Conservation (phyloP, 2,113 vertebrate genomes). For the Oxyura jamaicensis region DNA sequence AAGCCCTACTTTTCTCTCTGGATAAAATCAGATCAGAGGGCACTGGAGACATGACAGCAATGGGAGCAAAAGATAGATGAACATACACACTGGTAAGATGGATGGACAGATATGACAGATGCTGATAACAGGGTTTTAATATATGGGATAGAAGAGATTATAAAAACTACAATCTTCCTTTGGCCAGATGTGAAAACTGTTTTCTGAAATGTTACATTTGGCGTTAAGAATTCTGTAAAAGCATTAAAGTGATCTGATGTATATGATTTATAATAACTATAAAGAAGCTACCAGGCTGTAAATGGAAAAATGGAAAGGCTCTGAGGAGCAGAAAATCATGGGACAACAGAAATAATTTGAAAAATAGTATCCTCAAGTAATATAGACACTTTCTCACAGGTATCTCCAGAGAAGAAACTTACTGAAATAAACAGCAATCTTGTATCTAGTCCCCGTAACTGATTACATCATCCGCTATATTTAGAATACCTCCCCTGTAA, state of each 20-base stretch:
- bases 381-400: slow-evolving; percentile 51
- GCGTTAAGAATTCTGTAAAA: slow-evolving; percentile 24
- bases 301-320: slow-evolving; percentile 52
- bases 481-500: slow-evolving; percentile 76
- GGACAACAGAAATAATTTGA: slow-evolving; percentile 69
- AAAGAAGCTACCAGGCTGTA: slow-evolving; percentile 38
- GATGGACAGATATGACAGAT: slow-evolving; percentile 26
- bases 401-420: slow-evolving; percentile 65
- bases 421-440: slow-evolving; percentile 54
- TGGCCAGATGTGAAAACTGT: not conserved
- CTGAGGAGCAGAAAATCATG: slow-evolving; percentile 59
- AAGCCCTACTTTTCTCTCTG: slow-evolving; percentile 37
- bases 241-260: slow-evolving; percentile 5
- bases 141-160: not conserved
- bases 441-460: slow-evolving; percentile 55
- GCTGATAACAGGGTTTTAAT: slow-evolving; percentile 45
- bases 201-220: not conserved
- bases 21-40: slow-evolving; percentile 44
- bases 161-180: not conserved
- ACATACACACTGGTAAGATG: slow-evolving; percentile 9
- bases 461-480: slow-evolving; percentile 81
- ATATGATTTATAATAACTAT: slow-evolving; percentile 58
- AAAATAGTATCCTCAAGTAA: slow-evolving; percentile 59
- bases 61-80: slow-evolving; percentile 5
- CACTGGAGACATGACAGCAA: slow-evolving; percentile 17